phyloP scores from a whole-genome alignment of 2,113 vertebrate genomes.

The Nansenia antarctica region DNA sequence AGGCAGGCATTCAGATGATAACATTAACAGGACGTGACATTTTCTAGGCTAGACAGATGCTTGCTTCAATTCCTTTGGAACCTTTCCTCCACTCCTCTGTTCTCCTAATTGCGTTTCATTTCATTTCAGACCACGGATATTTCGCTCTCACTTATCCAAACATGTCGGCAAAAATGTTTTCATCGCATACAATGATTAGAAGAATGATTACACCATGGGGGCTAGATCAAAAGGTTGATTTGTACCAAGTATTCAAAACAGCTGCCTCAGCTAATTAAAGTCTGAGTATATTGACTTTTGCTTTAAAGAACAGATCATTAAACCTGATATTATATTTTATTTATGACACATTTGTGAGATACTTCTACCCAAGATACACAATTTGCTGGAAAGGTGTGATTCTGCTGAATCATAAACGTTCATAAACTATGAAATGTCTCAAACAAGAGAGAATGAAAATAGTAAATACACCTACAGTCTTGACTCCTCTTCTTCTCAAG shows the following conservation, averaged over 20 bases:
- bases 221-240: constrained; percentile 49
- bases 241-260: constrained; percentile 33
- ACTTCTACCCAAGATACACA: too few species aligned
- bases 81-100: constrained; percentile 39
- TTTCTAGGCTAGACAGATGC: constrained; percentile 68
- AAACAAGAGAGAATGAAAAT: too few species aligned
- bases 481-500: too few species aligned
- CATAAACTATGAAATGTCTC: too few species aligned
- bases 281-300: not conserved
- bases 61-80: constrained; percentile 57
- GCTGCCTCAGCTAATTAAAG: not conserved
- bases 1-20: constrained; percentile 68
- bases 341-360: too few species aligned
- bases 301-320: not conserved
- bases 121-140: constrained; percentile 45
- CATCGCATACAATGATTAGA: constrained; percentile 45
- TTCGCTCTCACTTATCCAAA: constrained; percentile 22
- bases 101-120: constrained; percentile 52
- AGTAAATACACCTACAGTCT: too few species aligned
- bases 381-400: too few species aligned
- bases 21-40: constrained; percentile 72
- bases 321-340: not conserved
- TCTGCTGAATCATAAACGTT: too few species aligned
- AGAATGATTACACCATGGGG: too few species aligned
- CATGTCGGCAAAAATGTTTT: constrained; percentile 32